Evolutionary conservation across 2,113 vertebrate species (phyloP).

Genomic region (Neodontobutis hainanensis): DNA sequence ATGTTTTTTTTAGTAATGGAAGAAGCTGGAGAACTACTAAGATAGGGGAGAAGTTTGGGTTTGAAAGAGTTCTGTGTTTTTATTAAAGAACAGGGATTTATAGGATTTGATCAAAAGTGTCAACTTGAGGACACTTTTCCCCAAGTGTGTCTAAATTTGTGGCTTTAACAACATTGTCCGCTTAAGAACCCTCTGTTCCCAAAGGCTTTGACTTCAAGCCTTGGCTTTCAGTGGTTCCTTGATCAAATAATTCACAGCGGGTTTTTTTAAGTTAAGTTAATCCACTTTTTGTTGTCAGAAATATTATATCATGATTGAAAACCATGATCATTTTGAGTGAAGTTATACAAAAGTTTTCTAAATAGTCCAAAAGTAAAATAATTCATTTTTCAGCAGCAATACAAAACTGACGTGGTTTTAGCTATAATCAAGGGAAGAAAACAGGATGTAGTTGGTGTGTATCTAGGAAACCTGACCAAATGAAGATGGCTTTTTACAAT

Average conservation of each 20-base stretch:
- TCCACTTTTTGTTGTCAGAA: background rate
- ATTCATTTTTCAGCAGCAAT: no score
- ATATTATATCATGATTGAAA: no score
- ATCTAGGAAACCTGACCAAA: no score
- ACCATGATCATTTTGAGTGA: no score
- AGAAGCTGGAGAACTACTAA: conserved; percentile 28
- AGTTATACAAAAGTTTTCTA: no score
- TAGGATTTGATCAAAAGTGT: conserved; percentile 56
- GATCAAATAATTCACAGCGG: conserved; percentile 1
- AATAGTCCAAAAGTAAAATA: no score
- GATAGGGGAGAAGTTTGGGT: conserved; percentile 39
- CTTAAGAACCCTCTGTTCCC: conserved; percentile 42
- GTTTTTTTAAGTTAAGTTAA: background rate
- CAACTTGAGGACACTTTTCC: conserved; percentile 59
- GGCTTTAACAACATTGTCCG: conserved; percentile 40
- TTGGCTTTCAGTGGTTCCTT: conserved; percentile 48
- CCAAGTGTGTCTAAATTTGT: conserved; percentile 48
- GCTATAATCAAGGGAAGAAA: no score
- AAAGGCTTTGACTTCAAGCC: conserved; percentile 46
- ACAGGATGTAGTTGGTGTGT: no score
- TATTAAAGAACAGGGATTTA: conserved; percentile 61
- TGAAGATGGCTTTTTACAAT: no score
- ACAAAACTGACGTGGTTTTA: no score
- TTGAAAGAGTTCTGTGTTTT: conserved; percentile 61
- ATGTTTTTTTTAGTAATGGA: conserved; percentile 35